Percentiles rank a stretch among this genome's conserved stretches.
Evolutionary conservation across 2,888 invertebrate species (phyloP).

Genomic region (Aphrophora alni): DNA sequence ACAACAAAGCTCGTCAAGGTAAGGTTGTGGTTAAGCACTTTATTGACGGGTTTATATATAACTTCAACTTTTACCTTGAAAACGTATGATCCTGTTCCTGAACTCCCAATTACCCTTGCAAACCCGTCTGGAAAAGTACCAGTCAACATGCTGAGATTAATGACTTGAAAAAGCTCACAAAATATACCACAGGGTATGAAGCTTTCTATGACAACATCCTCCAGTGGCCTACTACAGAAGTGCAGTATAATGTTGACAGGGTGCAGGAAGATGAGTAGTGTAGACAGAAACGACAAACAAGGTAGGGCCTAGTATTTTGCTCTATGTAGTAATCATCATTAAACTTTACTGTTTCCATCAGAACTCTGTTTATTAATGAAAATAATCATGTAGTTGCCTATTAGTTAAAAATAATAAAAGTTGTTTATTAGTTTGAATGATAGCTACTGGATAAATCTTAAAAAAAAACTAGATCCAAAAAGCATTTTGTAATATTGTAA

Average conservation of each 20-base stretch:
- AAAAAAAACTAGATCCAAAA: not conserved
- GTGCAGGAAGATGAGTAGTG: not conserved
- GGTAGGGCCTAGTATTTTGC: too few relatives aligned
- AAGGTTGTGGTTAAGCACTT: not conserved
- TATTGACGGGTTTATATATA: not conserved
- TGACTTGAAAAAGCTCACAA: constrained; percentile 34
- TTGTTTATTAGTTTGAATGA: too few relatives aligned
- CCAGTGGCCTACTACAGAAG: constrained; percentile 36
- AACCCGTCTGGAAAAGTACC: constrained; percentile 14
- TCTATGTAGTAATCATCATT: not conserved
- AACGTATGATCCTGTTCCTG: not conserved
- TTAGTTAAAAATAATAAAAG: too few relatives aligned
- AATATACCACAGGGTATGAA: constrained; percentile 35
- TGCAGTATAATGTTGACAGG: not conserved
- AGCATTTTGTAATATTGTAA: not conserved
- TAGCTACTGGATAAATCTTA: not conserved
- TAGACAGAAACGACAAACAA: not conserved
- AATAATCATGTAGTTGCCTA: not conserved
- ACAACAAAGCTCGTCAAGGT: constrained; percentile 22
- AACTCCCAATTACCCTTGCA: not conserved
- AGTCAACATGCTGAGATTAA: constrained; percentile 36
- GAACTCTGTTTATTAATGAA: not conserved
- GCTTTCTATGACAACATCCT: constrained; percentile 34
- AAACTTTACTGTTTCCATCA: not conserved
- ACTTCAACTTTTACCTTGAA: not conserved